Evolutionary conservation across 92 coral and sea anemone species (phyloP).

Genomic region (Porites divaricata): DNA sequence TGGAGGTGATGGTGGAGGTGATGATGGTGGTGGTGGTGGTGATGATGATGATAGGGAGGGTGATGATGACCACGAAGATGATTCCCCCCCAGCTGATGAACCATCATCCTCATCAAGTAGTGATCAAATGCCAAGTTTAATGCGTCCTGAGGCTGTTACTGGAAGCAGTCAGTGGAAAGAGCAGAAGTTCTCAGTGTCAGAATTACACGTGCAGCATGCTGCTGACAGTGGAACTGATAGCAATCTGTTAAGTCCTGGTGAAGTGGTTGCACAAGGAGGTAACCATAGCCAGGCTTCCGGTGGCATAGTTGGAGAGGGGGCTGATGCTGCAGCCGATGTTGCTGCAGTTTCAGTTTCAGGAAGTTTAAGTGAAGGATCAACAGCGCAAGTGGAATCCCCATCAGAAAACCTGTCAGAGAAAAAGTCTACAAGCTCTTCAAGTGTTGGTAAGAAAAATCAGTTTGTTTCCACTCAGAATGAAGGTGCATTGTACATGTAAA

Average conservation of each 20-base stretch:
- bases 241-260: conserved; percentile 6
- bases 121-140: conserved; percentile 46
- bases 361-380: conserved; percentile 53
- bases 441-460: conserved; percentile 27
- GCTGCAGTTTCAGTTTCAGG: conserved; percentile 11
- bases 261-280: background rate
- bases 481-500: too few relatives aligned
- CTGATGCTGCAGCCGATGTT: conserved; percentile 59
- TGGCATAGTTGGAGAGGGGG: conserved; percentile 60
- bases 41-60: conserved; percentile 8
- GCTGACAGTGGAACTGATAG: conserved; percentile 24
- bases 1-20: conserved; percentile 10
- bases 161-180: conserved; percentile 13
- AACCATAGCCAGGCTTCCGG: conserved; percentile 79
- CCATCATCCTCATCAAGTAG: conserved; percentile 41
- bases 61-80: conserved; percentile 64
- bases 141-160: conserved; percentile 31
- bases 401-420: conserved; percentile 7
- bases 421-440: conserved; percentile 63
- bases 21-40: conserved; percentile 20
- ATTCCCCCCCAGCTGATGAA: conserved; percentile 56
- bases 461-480: too few relatives aligned
- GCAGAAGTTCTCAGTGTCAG: conserved; percentile 21
- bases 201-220: conserved; percentile 1
- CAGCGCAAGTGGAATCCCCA: conserved; percentile 17